Base-by-base conservation (phyloP, 2,888 invertebrate species). In the Dryomyza anilis region DNA sequence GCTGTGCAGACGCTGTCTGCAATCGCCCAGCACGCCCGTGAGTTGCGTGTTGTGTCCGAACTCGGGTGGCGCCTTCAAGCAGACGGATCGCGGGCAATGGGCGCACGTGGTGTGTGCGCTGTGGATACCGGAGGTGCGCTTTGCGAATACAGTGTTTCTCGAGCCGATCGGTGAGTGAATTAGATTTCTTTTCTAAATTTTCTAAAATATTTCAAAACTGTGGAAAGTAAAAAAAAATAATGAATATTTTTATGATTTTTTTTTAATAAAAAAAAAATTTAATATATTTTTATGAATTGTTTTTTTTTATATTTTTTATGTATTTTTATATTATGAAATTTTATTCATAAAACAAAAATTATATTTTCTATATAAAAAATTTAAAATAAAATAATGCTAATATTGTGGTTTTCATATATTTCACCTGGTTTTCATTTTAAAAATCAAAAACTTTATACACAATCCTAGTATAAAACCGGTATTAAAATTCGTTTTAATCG, bases 31-130 rank as follows among this genome's bases (percentile, higher is more conserved):
- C 10, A 86, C 95, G 61, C 92, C 97, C 1, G 98, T 99, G 0
- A 94, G 95, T 79, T 99, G 99, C 84, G 95, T 94, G n/a, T 86
- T 99, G 0, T 99, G 99, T 81, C 98, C 99, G 0, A 98, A 98
- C 80, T 92, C 94, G 75, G 96, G 96, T 60, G 99, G 99, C 62
- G 99, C 99, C 29, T 98, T 99, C 81, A 99, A 99, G 83, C 98
- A 98, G 84, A 97, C 98, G 0, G 97, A 97, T 81, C 90, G 94
- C 76, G 79, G 81, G n/a, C 91, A 93, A 1, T 99, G 99, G 99
- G 98, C 97, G 1, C 99, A 99, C 81, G 98, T 99, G 2, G 95
- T 98, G 0, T 99, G 99, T 82, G 98, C 98, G 0, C 86, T 99
- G 1, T 99, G 99, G 98, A 96, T 99, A 75, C 99, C 98, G 1